Evolutionary conservation across 2,797 vertebrate genomes (phyloP), one percentile per base, ranked within the genome.

Genomic region (Enteromius paludinosus): DNA sequence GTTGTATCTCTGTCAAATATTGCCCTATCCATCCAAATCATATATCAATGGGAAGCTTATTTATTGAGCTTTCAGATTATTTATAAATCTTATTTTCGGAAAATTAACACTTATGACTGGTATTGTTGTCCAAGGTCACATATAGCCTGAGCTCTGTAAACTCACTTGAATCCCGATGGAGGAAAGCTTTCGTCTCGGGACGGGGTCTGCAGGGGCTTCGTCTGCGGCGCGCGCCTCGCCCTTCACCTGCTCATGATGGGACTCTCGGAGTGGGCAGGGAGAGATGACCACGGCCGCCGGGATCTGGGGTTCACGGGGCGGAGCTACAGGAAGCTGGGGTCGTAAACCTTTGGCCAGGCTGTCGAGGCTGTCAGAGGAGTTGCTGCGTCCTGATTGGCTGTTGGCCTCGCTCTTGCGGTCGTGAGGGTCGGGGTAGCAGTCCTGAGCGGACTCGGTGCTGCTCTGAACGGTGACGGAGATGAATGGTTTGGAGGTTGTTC

Each of bases 101-200:
- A n/a, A n/a, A n/a, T n/a, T n/a, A n/a, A n/a, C n/a, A n/a, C n/a
- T n/a, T n/a, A n/a, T n/a, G n/a, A n/a, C n/a, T n/a, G n/a, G n/a
- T n/a, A n/a, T n/a, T n/a, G n/a, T n/a, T n/a, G n/a, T n/a, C n/a
- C n/a, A n/a, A n/a, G 30, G 1, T n/a, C 20, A 23, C 10, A 41
- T 14, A 41, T 23, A 12, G 1, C 5, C 5, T 33, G 45, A 23
- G 45, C 49, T 38, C 20, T 41, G 2, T n/a, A 5, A 18, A 70
- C 95, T 85, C 94, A 99, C 98, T 96, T 99, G 98, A 94, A 99
- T 98, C 90, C 98, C 98, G 88, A 99, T 99, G 82, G 98, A 99
- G 0, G 98, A 99, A 64, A 99, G 95, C 91, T 99, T 99, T 90
- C 98, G 95, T 88, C 97, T 96, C 82, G 97, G 96, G 84, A 96